Evolutionary conservation across 2,888 invertebrate genomes (phyloP).

Genomic region (Heliconius ethilla): DNA sequence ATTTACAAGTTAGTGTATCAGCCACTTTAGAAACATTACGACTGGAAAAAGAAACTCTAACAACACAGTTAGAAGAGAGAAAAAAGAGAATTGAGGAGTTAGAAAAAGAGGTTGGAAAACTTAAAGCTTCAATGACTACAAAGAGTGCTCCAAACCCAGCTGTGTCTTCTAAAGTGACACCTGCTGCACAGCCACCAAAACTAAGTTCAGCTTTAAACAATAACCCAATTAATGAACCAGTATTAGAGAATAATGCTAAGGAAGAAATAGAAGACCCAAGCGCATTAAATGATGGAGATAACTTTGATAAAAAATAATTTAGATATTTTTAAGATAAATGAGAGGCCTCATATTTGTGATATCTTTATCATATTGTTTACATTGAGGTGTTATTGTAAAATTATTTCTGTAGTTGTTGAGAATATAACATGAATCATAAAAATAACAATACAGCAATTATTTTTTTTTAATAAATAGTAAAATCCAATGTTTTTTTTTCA

Average conservation of each 20-base stretch:
- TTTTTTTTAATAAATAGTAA: background rate
- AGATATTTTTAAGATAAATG: conserved; percentile 34
- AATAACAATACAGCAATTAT: background rate
- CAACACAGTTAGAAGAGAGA: conserved; percentile 65
- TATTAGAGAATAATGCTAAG: conserved; percentile 74
- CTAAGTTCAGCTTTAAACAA: conserved; percentile 67
- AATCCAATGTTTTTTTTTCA: too few relatives aligned
- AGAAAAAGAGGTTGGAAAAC: conserved; percentile 67
- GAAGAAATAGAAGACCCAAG: conserved; percentile 77
- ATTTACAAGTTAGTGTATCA: conserved; percentile 73
- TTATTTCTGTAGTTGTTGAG: background rate
- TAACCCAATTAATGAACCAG: conserved; percentile 68
- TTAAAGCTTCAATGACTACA: conserved; percentile 66
- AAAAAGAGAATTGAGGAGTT: conserved; percentile 71
- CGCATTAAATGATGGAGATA: conserved; percentile 67
- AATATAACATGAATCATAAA: background rate
- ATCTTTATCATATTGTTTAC: conserved; percentile 40
- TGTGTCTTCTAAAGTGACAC: conserved; percentile 64
- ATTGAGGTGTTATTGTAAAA: conserved; percentile 18
- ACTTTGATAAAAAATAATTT: conserved; percentile 67
- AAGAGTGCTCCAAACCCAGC: conserved; percentile 64
- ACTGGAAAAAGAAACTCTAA: conserved; percentile 72
- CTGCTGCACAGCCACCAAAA: conserved; percentile 70
- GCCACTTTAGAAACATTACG: conserved; percentile 73
- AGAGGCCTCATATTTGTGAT: conserved; percentile 47